Base-by-base conservation (phyloP, 2,888 invertebrate species). In the Cerceris rybyensis region DNA sequence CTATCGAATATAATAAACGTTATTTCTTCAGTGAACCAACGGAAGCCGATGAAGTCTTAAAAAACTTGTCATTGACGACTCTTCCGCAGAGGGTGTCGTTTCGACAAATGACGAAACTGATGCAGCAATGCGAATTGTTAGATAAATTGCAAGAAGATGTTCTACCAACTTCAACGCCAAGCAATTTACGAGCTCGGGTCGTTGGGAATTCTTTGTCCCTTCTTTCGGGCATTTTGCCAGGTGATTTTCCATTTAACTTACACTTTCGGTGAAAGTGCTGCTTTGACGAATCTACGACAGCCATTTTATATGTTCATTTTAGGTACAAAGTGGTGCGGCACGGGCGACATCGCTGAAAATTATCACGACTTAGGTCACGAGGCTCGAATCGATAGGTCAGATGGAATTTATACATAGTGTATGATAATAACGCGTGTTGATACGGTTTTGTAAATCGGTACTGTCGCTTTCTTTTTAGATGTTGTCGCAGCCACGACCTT, bases 321-420 rank as follows among this genome's bases (percentile, higher is more conserved):
- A 97, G 97, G 97, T 80, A 98, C 97, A 52, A 97, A 97, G 92
- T 98, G 97, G 97, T 98, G 98, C 90, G 98, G 98, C 16, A 96
- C 97, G 0, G 98, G 98, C 0, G 98, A 98, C 92, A 95, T 97
- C 84, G 98, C 98, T 0, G 93, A 94, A 17, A 95, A 96, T 89
- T 98, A 97, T 93, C 96, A 96, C 92, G 98, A 98, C 93, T 93
- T 98, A 81, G 98, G 98, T 54, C 93, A 94, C 0, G 96, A 96
- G 88, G 93, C 92, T 89, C 85, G 85, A 17, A 88, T 91, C 8
- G 92, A 92, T 68, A 90, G 91, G 92, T 91, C 28, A 17, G 73
- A 46, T 39, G 0, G 14, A 17, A 54, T 69, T 6, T 54, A 52
- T 42, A 17, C 28, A 4, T 28, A 28, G 28, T 28, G 28, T 28